Base-by-base conservation (phyloP, 2,888 invertebrate genomes). In the Unio delphinus region DNA sequence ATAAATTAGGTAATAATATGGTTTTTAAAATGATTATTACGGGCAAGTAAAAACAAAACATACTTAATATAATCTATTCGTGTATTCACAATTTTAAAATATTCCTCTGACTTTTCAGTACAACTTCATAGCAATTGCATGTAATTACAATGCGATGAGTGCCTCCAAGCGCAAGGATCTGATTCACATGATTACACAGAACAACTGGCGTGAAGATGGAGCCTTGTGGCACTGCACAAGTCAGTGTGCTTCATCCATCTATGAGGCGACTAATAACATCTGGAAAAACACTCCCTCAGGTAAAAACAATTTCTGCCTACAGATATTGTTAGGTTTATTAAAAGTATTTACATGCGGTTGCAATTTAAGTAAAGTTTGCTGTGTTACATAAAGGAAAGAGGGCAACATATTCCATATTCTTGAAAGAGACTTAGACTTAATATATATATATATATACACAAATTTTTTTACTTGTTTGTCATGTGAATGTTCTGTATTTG, bases 121-220 rank as follows among this genome's bases (percentile, higher is more conserved):
- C 73, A 86, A 87, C 71, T 89, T 85, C 68, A 78, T 89, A 65
- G 87, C 87, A 57, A 85, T 89, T 60, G 81, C 87, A 1, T 86
- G 85, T 78, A 83, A 82, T 30, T 68, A 79, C 26, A 76, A 74
- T 45, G 84, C 81, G 2, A 70, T 77, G 15, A 69, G 75, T 7
- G 78, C 82, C 20, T 72, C 80, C 4, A 85, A 84, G 55, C 80
- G 87, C 28, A 86, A 88, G 72, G 76, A 84, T 7, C 74, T 89
- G 67, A 83, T 87, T 18, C 86, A 88, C 68, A 67, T 77, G 61
- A 84, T 89, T 57, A 87, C 88, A 8, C 79, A 86, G 57, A 88
- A 85, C 69, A 86, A 87, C 55, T 89, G 89, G 88, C 72, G 86
- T 18, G 88, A 88, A 67, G 88, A 89, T 63, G 75, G 76, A 4